These are phyloP conservation scores for Agapetus fuscipes DNA, from an alignment of 2,888 invertebrate genomes.

Conservation along the genomic window DNA sequence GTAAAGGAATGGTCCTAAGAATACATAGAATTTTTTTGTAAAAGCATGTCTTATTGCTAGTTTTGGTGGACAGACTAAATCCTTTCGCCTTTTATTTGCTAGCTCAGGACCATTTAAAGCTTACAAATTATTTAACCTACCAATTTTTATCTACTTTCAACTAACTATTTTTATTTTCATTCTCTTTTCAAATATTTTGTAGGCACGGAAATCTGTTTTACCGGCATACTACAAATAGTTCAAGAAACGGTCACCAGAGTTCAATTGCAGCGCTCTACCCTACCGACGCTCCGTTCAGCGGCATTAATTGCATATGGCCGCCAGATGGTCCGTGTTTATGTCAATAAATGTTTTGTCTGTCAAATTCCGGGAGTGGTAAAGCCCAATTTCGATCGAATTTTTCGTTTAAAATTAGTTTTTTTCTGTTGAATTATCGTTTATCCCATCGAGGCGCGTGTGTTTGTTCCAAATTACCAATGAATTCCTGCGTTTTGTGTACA, in stretches of 20 bases:
- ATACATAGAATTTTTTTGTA: no score
- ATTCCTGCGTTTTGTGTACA: constrained; percentile 12
- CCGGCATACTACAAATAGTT: not conserved
- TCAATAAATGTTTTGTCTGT: constrained; percentile 15
- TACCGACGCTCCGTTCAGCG: constrained; percentile 10
- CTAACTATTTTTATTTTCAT: no score
- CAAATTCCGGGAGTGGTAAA: constrained; percentile 12
- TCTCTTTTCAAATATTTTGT: not conserved
- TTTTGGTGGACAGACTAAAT: no score
- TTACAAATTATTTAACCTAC: no score
- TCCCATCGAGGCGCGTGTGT: not conserved
- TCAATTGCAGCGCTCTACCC: not conserved
- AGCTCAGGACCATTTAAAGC: no score
- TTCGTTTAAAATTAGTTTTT: no score
- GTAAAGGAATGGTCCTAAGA: no score
- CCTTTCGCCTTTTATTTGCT: no score
- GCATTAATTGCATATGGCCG: constrained; percentile 19
- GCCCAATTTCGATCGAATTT: no score
- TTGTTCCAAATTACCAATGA: no score
- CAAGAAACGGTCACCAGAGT: not conserved
- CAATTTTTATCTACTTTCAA: no score
- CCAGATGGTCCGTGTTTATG: constrained; percentile 19
- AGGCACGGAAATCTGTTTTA: constrained; percentile 9
- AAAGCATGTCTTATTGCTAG: no score
- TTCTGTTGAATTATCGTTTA: not conserved